Evolutionary conservation across 1,140 invertebrate species (phyloP), one percentile per base, ranked within the genome.

Genomic region (Drosophila chauvacae): DNA sequence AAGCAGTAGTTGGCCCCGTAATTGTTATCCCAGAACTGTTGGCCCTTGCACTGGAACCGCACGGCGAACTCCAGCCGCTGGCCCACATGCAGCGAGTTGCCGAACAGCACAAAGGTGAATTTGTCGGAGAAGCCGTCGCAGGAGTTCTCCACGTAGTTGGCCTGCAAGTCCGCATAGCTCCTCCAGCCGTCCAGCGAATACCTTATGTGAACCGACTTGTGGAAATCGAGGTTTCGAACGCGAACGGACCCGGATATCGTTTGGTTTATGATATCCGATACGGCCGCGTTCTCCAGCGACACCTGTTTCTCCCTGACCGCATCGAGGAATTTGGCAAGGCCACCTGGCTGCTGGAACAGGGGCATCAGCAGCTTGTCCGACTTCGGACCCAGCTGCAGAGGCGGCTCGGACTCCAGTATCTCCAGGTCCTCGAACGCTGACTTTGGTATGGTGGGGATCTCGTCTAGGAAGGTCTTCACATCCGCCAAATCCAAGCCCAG

Each of bases 101-200:
- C 95, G 69, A 96, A 96, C 3, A 97, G 84, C 7, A 95, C 91
- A 80, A 98, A 96, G 10, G 95, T 95, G 91, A 98, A 99, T 69
- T 96, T 96, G 91, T 99, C 98, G 14, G 97, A 98, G 77, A 97
- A 97, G 2, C 97, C 97, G 84, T 99, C 98, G 93, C 97, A 98
- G 0, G 97, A 98, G 79, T 97, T 96, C 42, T 95, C 94, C 37
- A 98, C 95, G 91, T 99, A 99, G 7, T 94, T 95, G 1, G 97
- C 95, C 80, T 95, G 95, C 57, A 97, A 93, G 79, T 99, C 98
- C 33, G 95, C 95, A 92, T 95, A 97, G 33, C 95, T 97, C 62
- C 94, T 94, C 98, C 98, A 99, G 23, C 95, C 94, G 92, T 98
- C 97, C 74, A 96, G 94, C 0, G 96, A 96, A 92, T 98, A 98